Base-by-base conservation (phyloP, 2,113 vertebrate species). In the Motacilla tschutschensis region DNA sequence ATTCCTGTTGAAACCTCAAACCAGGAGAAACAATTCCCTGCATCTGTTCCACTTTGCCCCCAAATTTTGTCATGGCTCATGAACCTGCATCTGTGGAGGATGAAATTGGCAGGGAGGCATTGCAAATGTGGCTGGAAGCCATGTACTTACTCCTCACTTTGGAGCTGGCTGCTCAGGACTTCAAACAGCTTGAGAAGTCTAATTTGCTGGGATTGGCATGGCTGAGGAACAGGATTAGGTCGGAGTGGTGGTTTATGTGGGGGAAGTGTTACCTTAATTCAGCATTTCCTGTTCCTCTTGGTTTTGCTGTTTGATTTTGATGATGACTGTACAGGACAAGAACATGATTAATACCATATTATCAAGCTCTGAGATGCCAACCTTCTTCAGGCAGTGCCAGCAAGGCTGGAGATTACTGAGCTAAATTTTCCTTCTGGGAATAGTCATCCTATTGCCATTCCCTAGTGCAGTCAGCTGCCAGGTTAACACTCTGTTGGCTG, bases 21-120 rank as follows among this genome's bases (percentile, higher is more conserved):
- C 71, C 85, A 51, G 54, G 51, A 93, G 85, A 81, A 83, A 65
- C 2, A 0, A 35, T 78, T 81, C 77, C 26, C 25, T 51, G 78
- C 78, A 70, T 93, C 78, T 88, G 81, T 75, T 89, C 83, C 36
- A 60, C 80, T 88, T 84, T 55, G 64, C 88, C 83, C 92, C 78
- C 81, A 82, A 0, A 44, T 89, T 88, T 79, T 88, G 84, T 82
- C 86, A 87, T 60, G 92, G 60, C 83, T 92, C 71, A 8, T 88
- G 93, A 90, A 82, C 83, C 77, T 80, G 89, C 77, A 46, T 83
- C 69, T 95, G 85, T 65, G 83, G 79, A 87, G 54, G 31, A n/a
- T 10, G 75, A 25, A 70, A 36, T 38, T 82, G 81, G 75, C 81
- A 62, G 71, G 78, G 67, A 88, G 74, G 83, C 75, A 55, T 29